Percentiles rank a stretch among this genome's conserved stretches.
phyloP scores from a whole-genome alignment of 92 coral and sea anemone genomes.

The Anthopleura xanthogrammica region DNA sequence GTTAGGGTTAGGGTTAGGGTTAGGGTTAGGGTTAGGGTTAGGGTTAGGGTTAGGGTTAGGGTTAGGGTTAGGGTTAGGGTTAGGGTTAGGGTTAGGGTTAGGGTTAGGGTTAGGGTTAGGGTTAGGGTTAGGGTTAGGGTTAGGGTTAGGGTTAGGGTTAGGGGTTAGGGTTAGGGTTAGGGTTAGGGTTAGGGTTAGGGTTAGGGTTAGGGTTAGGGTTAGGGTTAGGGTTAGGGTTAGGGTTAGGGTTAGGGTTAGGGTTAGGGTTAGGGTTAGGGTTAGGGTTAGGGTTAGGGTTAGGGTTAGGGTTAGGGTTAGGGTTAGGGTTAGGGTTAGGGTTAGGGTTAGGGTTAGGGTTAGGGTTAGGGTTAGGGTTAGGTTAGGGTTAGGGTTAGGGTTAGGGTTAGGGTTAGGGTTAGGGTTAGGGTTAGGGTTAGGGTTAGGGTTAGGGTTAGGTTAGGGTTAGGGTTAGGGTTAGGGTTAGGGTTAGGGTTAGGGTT shows the following conservation, averaged over 20 bases:
- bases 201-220: constrained; percentile 51
- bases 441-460: no score
- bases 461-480: no score
- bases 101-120: constrained; percentile 53
- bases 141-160: constrained; percentile 10
- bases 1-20: no score
- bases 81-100: constrained; percentile 44
- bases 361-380: no score
- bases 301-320: constrained; percentile 37
- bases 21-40: constrained; percentile 54
- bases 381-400: no score
- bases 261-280: constrained; percentile 52
- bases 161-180: no score
- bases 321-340: no score
- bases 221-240: constrained; percentile 30
- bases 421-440: no score
- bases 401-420: no score
- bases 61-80: constrained; percentile 54
- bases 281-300: constrained; percentile 47
- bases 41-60: constrained; percentile 48
- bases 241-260: constrained; percentile 46
- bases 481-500: no score
- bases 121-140: constrained; percentile 54
- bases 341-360: no score
- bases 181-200: constrained; percentile 11